A percentile compares a stretch with the other conserved stretches of the same genome.
phyloP scores from a whole-genome alignment of 2,113 vertebrate genomes.

The Cyprinodon brontotheroides region DNA sequence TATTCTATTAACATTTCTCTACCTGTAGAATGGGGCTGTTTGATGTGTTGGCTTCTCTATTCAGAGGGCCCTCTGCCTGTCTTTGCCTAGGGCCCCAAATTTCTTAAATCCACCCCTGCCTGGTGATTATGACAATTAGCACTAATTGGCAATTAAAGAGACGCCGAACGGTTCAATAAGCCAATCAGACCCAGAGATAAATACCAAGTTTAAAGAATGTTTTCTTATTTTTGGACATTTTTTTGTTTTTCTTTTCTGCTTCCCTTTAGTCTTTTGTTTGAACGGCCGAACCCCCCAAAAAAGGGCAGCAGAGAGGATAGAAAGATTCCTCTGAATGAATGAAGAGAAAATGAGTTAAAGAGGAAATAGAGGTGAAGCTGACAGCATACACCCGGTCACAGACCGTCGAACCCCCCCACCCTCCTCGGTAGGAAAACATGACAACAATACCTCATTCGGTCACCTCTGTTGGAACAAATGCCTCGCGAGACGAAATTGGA shows the following conservation, averaged over 20 bases:
- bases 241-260: neutral
- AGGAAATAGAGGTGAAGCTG: neutral
- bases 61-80: too few relatives aligned
- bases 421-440: constrained; percentile 66
- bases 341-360: neutral
- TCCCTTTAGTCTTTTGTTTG: constrained; percentile 60
- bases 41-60: too few relatives aligned
- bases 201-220: neutral
- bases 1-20: too few relatives aligned
- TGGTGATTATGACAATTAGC: constrained; percentile 43
- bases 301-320: neutral
- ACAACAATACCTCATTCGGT: constrained; percentile 89
- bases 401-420: constrained; percentile 62
- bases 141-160: constrained; percentile 20
- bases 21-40: too few relatives aligned
- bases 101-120: constrained; percentile 9
- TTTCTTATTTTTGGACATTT: neutral
- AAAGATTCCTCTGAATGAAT: neutral
- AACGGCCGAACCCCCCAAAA: neutral
- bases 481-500: constrained; percentile 70
- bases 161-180: neutral
- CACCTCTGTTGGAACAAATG: constrained; percentile 79
- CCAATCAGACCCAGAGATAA: neutral
- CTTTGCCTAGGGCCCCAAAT: too few relatives aligned
- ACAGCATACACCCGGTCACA: constrained; percentile 28